Conservation (phyloP, 2,888 invertebrate genomes). For the Drosophila prolongata region DNA sequence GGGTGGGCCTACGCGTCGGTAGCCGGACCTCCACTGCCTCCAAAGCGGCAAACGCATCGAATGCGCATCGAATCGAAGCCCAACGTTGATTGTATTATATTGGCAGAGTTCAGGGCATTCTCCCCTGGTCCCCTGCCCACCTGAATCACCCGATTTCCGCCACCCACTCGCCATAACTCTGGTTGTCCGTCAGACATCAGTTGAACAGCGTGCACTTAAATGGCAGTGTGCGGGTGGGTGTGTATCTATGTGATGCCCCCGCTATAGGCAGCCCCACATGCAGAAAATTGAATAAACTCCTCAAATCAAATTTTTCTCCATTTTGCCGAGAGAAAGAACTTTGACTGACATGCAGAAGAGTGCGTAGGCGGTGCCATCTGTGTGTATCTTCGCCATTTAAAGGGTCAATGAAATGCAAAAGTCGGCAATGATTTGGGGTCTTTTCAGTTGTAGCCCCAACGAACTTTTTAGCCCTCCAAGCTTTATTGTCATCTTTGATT, state of each 20-base stretch:
- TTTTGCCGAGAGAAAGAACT: slow-evolving; percentile 60
- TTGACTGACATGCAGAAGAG: slow-evolving; percentile 49
- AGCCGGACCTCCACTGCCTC: slow-evolving; percentile 40
- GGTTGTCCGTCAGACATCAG: slow-evolving; percentile 53
- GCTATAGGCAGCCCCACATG: slow-evolving; percentile 15
- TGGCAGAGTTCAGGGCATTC: slow-evolving; percentile 49
- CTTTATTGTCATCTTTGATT: slow-evolving; percentile 36
- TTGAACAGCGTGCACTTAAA: slow-evolving; percentile 53
- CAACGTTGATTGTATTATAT: slow-evolving; percentile 80
- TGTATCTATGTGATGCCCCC: slow-evolving; percentile 22
- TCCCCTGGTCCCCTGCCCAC: background rate
- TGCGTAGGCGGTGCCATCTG: slow-evolving; percentile 30
- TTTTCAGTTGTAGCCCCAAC: background rate
- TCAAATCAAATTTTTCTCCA: slow-evolving; percentile 78
- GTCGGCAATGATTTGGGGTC: slow-evolving; percentile 35
- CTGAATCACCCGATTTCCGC: background rate
- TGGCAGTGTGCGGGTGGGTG: slow-evolving; percentile 13
- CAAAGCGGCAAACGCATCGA: slow-evolving; percentile 72
- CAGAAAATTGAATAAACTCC: slow-evolving; percentile 77
- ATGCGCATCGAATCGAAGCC: slow-evolving; percentile 75
- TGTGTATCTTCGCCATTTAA: slow-evolving; percentile 68
- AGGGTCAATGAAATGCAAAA: slow-evolving; percentile 77
- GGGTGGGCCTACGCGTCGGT: slow-evolving; percentile 56
- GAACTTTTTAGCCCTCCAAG: slow-evolving; percentile 8
- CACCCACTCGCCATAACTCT: slow-evolving; percentile 20